Evolutionary conservation across 1,140 invertebrate species (phyloP).

Genomic region (Magallana ariakensis): DNA sequence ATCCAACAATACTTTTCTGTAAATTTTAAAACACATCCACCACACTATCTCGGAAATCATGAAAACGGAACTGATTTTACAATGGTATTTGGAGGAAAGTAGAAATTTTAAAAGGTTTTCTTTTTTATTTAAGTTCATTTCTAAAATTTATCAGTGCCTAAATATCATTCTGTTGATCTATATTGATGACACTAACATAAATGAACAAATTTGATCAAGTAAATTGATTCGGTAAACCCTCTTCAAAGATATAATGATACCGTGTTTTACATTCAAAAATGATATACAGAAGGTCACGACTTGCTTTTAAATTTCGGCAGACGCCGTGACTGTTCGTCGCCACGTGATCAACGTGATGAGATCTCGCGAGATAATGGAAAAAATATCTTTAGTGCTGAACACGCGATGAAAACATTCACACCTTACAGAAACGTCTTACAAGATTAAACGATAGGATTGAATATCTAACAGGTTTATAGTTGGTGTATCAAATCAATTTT

Average conservation of each 20-base stretch:
- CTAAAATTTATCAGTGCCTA: conserved; percentile 25
- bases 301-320: conserved; percentile 3
- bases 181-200: conserved; percentile 27
- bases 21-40: too few species aligned
- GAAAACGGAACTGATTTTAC: too few species aligned
- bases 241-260: conserved; percentile 24
- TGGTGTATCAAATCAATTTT: conserved; percentile 22
- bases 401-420: conserved; percentile 31
- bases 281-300: not conserved
- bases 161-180: conserved; percentile 9
- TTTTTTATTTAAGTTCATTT: conserved; percentile 7
- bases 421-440: conserved; percentile 15
- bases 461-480: conserved; percentile 5
- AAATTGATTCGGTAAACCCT: not conserved
- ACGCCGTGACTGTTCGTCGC: conserved; percentile 25
- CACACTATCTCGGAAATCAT: too few species aligned
- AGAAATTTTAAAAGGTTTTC: too few species aligned
- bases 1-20: too few species aligned
- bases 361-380: conserved; percentile 11
- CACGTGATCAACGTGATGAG: conserved; percentile 6
- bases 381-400: conserved; percentile 1
- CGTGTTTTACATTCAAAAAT: conserved; percentile 24
- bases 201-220: conserved; percentile 33
- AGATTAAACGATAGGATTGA: conserved; percentile 23
- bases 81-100: too few species aligned